Conservation (phyloP, 2,797 vertebrate genomes). For the Microctenopoma stevenorrisi region DNA sequence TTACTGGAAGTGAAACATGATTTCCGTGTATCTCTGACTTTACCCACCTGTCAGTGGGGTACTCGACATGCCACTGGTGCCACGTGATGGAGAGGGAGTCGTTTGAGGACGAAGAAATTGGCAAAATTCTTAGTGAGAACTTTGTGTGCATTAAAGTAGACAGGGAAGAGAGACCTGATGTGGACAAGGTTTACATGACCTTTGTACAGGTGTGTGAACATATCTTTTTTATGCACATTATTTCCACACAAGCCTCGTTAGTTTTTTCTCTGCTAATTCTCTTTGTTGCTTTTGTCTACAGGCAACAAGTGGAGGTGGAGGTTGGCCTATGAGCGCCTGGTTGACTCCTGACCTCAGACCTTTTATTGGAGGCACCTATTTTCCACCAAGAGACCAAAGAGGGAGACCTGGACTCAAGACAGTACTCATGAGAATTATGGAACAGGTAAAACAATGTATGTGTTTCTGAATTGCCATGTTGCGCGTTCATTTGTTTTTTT, state of each 20-base stretch:
- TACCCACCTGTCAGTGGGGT: conserved; percentile 84
- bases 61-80: conserved; percentile 98
- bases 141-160: conserved; percentile 95
- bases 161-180: conserved; percentile 93
- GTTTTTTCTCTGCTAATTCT: too few species aligned
- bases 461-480: background rate
- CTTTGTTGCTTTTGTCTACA: conserved; percentile 50
- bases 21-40: background rate
- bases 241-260: background rate
- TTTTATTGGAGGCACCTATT: conserved; percentile 94
- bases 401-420: conserved; percentile 90
- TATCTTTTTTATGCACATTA: background rate
- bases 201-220: conserved; percentile 86
- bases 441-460: conserved; percentile 82
- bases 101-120: conserved; percentile 91
- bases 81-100: conserved; percentile 97
- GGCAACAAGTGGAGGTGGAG: conserved; percentile 93
- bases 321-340: conserved; percentile 98
- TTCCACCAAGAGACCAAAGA: conserved; percentile 88
- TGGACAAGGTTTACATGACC: conserved; percentile 97
- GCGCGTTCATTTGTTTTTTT: background rate
- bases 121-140: conserved; percentile 89
- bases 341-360: conserved; percentile 92
- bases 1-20: background rate
- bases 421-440: conserved; percentile 86